These are phyloP conservation scores for Balaeniceps rex DNA, from an alignment of 2,113 vertebrate genomes.

Conservation along the genomic window DNA sequence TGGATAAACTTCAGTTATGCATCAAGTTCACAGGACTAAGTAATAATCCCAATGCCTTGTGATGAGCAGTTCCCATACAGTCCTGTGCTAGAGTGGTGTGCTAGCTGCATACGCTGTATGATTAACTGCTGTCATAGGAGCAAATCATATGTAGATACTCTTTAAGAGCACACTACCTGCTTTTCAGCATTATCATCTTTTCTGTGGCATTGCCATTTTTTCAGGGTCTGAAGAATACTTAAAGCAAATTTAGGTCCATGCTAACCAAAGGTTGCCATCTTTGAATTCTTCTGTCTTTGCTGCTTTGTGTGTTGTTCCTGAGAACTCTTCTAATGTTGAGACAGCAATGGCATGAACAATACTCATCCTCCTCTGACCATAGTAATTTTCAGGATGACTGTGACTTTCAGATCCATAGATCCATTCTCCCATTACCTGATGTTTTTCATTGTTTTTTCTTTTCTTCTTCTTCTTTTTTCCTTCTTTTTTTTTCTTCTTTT, in stretches of 20 bases:
- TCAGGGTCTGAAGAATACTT: neutral
- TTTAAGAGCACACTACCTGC: neutral
- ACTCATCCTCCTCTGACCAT: neutral
- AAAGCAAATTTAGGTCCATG: neutral
- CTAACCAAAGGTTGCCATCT: neutral
- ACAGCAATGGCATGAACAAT: neutral
- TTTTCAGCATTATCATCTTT: neutral
- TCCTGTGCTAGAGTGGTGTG: neutral
- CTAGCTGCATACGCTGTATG: neutral
- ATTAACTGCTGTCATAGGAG: neutral
- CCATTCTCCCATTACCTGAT: neutral
- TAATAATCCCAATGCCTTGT: neutral
- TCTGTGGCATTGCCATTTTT: neutral
- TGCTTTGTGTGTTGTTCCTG: neutral
- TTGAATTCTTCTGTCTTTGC: neutral
- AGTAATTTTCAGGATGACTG: neutral
- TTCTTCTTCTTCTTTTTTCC: neutral
- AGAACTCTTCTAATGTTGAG: neutral
- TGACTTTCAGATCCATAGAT: neutral
- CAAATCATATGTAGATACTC: neutral
- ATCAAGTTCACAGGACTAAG: neutral
- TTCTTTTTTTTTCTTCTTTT: too few species aligned
- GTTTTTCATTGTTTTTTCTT: neutral
- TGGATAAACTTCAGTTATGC: neutral
- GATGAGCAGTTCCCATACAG: neutral